A percentile compares a stretch with the other conserved stretches of the same genome.
phyloP scores from a whole-genome alignment of 2,797 vertebrate species.

The Acipenser ruthenus region DNA sequence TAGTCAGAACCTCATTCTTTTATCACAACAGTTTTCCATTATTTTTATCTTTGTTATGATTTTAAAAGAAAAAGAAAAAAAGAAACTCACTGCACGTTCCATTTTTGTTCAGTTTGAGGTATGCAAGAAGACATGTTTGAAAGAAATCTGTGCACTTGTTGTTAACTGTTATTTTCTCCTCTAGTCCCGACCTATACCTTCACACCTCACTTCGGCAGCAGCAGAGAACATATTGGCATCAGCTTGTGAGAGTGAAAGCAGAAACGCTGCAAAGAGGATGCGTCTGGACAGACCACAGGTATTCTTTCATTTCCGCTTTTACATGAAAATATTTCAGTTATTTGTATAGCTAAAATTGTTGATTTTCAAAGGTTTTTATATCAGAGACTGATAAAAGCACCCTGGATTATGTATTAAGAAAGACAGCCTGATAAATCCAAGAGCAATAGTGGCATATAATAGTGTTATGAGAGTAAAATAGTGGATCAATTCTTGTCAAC shows the following conservation, averaged over 20 bases:
- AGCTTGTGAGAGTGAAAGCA: constrained; percentile 73
- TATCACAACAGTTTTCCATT: not conserved
- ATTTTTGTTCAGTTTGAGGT: not conserved
- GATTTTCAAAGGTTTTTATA: too few species aligned
- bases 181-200: constrained; percentile 74
- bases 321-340: too few species aligned
- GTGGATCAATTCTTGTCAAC: too few species aligned
- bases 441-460: too few species aligned
- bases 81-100: constrained; percentile 2
- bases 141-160: not conserved
- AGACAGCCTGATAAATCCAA: too few species aligned
- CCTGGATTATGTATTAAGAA: too few species aligned
- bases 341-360: too few species aligned
- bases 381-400: too few species aligned
- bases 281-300: constrained; percentile 70
- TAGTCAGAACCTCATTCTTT: too few species aligned
- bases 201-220: constrained; percentile 76
- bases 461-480: too few species aligned
- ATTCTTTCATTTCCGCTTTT: constrained; percentile 14
- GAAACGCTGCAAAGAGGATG: constrained; percentile 75
- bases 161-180: constrained; percentile 31
- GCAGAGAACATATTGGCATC: constrained; percentile 76
- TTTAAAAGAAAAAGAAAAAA: not conserved
- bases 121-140: not conserved
- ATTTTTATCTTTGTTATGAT: not conserved